Conservation (phyloP, 2,113 vertebrate species). For the Noctilio leporinus region DNA sequence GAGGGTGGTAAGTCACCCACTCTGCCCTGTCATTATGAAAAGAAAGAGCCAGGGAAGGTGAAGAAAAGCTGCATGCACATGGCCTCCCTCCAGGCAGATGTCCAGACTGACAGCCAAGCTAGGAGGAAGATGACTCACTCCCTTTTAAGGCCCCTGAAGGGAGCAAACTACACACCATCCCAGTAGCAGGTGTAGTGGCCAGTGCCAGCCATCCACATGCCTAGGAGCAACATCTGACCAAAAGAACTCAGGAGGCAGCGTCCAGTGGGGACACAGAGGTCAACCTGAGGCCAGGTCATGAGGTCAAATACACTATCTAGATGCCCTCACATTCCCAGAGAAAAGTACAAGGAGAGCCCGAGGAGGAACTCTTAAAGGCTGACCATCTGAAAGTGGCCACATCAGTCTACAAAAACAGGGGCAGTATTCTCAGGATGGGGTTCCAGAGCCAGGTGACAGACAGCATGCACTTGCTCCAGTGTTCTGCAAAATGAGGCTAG, state of each 20-base stretch:
- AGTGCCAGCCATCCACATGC: neutral
- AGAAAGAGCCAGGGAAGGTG: neutral
- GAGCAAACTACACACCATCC: neutral
- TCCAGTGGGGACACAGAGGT: neutral
- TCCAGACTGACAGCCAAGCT: neutral
- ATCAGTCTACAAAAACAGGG: neutral
- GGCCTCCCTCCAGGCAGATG: neutral
- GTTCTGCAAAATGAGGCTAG: neutral
- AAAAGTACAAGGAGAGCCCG: neutral
- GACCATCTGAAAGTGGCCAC: neutral
- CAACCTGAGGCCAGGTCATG: neutral
- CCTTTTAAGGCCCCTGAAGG: no score
- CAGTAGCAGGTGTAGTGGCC: no score
- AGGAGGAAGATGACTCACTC: neutral
- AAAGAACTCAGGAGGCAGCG: neutral
- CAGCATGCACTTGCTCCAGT: rapidly evolving
- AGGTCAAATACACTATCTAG: no score
- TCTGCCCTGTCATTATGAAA: rapidly evolving
- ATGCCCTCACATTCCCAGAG: neutral
- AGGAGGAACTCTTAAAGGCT: neutral
- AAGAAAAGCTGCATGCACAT: no score
- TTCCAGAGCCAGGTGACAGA: no score
- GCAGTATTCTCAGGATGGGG: neutral
- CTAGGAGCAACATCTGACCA: neutral
- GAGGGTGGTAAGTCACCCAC: neutral